phyloP scores from a whole-genome alignment of 2,113 vertebrate species.

The Semicossyphus pulcher region DNA sequence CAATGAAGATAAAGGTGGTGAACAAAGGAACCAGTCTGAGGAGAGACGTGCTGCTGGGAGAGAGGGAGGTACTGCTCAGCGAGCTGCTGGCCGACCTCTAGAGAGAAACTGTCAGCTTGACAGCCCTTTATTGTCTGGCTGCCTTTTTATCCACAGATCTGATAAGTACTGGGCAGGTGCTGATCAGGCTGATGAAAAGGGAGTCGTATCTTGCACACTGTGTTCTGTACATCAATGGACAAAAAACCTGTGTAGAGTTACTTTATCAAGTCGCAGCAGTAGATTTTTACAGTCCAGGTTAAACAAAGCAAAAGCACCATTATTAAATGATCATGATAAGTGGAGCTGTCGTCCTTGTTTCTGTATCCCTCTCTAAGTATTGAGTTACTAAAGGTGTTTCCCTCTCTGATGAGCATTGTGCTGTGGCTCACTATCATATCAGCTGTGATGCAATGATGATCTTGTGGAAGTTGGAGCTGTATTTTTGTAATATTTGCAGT shows the following conservation, averaged over 20 bases:
- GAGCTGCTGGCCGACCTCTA: conserved; percentile 86
- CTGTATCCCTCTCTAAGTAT: conserved; percentile 30
- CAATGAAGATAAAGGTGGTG: conserved; percentile 95
- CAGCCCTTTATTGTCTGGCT: conserved; percentile 23
- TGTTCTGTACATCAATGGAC: background rate
- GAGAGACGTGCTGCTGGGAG: conserved; percentile 92
- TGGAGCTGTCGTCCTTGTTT: conserved; percentile 36
- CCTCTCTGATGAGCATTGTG: conserved; percentile 40
- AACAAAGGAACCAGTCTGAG: conserved; percentile 97
- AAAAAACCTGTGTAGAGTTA: background rate
- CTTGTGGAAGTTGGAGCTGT: conserved; percentile 36
- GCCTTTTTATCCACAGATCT: conserved; percentile 31
- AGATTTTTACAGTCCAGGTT: background rate
- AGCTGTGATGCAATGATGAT: conserved; percentile 32
- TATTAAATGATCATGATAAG: conserved; percentile 16
- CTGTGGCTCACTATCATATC: conserved; percentile 30
- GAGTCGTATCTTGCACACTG: conserved; percentile 9
- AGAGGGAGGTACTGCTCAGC: conserved; percentile 91
- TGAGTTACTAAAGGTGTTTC: conserved; percentile 41
- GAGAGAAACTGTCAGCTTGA: conserved; percentile 50
- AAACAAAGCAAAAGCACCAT: conserved; percentile 4
- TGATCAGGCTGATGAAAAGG: conserved; percentile 29
- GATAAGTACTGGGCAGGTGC: conserved; percentile 29
- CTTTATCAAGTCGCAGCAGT: conserved; percentile 2
- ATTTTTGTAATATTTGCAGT: conserved; percentile 54